phyloP scores from a whole-genome alignment of 2,888 invertebrate genomes.

The Himalopsyche japonica region DNA sequence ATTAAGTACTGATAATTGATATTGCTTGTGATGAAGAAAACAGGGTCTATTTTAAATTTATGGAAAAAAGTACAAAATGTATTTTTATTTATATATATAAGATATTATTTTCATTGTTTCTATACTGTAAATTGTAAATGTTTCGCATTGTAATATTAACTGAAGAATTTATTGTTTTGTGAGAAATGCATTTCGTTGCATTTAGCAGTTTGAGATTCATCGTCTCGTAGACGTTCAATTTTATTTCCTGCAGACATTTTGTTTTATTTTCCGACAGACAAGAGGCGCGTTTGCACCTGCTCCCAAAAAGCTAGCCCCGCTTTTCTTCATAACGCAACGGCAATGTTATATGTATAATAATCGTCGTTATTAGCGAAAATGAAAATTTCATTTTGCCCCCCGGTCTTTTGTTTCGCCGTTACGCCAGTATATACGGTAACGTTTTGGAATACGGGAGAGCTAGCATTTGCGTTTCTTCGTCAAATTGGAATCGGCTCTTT shows the following conservation, averaged over 20 bases:
- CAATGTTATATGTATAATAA: slow-evolving; percentile 26
- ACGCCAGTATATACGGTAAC: not conserved
- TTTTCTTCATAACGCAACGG: slow-evolving; percentile 13
- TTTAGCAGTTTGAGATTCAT: not conserved
- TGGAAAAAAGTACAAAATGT: too few species aligned
- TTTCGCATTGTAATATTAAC: too few species aligned
- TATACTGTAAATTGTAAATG: too few species aligned
- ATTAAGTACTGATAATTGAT: too few species aligned
- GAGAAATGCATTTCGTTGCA: not conserved
- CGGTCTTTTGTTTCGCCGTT: slow-evolving; percentile 2
- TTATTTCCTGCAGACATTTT: slow-evolving; percentile 27
- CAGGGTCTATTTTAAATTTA: too few species aligned
- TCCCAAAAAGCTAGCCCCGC: slow-evolving; percentile 17
- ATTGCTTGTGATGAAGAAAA: too few species aligned
- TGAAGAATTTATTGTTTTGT: not conserved
- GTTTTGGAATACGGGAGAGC: not conserved
- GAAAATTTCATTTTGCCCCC: slow-evolving; percentile 24
- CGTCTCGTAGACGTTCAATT: slow-evolving; percentile 4
- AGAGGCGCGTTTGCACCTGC: slow-evolving; percentile 31
- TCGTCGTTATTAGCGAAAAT: slow-evolving; percentile 37
- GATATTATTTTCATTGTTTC: too few species aligned
- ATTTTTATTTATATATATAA: too few species aligned
- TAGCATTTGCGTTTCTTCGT: too few species aligned
- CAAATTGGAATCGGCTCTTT: too few species aligned
- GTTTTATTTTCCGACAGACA: slow-evolving; percentile 25